Evolutionary conservation across 2,113 vertebrate species (phyloP).

Genomic region (Puffinus mauretanicus): DNA sequence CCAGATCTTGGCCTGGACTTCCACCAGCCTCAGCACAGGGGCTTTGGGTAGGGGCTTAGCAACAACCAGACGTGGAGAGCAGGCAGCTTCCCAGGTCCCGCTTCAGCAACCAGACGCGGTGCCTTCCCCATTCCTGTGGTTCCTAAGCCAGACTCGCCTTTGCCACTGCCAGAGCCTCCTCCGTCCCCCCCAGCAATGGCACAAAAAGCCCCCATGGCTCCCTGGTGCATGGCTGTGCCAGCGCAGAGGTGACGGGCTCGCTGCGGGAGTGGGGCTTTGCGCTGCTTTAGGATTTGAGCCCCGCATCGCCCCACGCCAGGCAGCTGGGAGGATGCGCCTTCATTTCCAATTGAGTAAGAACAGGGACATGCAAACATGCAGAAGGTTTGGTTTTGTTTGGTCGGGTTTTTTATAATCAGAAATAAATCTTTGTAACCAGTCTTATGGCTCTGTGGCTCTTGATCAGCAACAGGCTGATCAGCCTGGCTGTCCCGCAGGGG

Average conservation of each 20-base stretch:
- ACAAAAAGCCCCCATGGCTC: neutral
- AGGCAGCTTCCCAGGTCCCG: neutral
- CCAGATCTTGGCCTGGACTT: neutral
- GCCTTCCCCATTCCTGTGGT: neutral
- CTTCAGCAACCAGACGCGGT: neutral
- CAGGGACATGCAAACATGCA: neutral
- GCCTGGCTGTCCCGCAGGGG: neutral
- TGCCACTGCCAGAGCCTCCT: neutral
- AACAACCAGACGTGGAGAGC: neutral
- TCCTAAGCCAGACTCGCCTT: neutral
- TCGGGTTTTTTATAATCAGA: neutral
- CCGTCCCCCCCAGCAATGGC: rapidly evolving
- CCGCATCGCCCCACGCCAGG: neutral
- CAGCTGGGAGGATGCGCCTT: neutral
- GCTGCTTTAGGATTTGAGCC: neutral
- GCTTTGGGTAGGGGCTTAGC: neutral
- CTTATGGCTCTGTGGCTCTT: neutral
- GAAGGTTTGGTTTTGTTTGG: neutral
- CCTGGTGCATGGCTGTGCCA: rapidly evolving
- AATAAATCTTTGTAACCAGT: slow-evolving; percentile 56
- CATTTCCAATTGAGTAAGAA: neutral
- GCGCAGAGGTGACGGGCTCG: rapidly evolving
- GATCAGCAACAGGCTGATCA: neutral
- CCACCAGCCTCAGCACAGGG: neutral
- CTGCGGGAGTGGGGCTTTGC: rapidly evolving